Evolutionary conservation across 53 echinoderm and acorn worm genomes (phyloP).

Genomic region (Holothuria leucospilota): DNA sequence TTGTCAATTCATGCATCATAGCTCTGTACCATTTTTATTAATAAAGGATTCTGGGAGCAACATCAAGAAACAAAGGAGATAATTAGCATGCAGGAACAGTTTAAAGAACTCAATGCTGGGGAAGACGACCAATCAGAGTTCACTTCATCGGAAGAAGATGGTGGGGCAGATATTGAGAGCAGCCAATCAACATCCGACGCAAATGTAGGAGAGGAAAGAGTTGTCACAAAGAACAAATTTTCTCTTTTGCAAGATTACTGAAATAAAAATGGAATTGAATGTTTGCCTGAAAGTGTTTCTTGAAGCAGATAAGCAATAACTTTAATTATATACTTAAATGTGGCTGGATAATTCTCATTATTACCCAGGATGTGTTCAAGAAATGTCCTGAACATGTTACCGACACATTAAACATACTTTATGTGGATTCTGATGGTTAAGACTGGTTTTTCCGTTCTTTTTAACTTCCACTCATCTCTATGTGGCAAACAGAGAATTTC

Average conservation of each 20-base stretch:
- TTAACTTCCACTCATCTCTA: no score
- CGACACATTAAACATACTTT: no score
- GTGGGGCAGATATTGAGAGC: slow-evolving; percentile 94
- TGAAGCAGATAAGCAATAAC: no score
- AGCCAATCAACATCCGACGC: slow-evolving; percentile 52
- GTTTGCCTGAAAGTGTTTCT: no score
- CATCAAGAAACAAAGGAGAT: slow-evolving; percentile 89
- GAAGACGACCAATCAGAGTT: slow-evolving; percentile 47
- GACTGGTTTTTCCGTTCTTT: no score
- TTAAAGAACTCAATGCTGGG: slow-evolving; percentile 56
- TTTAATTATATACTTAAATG: no score
- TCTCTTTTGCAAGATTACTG: slow-evolving; percentile 54
- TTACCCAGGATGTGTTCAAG: no score
- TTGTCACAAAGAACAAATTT: slow-evolving; percentile 50
- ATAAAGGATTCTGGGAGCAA: slow-evolving; percentile 82
- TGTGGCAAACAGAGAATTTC: no score
- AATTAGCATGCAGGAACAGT: slow-evolving; percentile 81
- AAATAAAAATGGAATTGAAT: neutral
- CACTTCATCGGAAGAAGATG: slow-evolving; percentile 69
- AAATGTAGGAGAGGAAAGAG: neutral
- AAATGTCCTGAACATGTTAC: no score
- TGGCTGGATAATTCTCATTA: no score
- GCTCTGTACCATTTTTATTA: neutral
- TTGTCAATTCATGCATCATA: neutral
- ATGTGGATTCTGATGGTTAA: no score